These are phyloP conservation scores for Merodon equestris DNA, from an alignment of 2,888 invertebrate species.

Conservation along the genomic window DNA sequence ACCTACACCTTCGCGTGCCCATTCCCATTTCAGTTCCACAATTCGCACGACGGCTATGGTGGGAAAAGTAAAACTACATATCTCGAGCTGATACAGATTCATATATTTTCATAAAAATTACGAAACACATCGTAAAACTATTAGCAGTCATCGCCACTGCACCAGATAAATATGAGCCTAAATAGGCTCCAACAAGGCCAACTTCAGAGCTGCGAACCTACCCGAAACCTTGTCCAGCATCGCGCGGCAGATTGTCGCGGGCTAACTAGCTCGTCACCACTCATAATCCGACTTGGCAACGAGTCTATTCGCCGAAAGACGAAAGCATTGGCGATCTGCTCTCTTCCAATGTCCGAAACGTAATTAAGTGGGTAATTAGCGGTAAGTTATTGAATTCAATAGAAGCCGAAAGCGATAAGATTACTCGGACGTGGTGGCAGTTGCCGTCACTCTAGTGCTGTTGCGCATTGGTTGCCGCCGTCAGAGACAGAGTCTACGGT, in stretches of 20 bases:
- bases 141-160: constrained; percentile 35
- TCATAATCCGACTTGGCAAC: constrained; percentile 55
- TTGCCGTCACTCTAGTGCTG: not conserved
- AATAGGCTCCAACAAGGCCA: constrained; percentile 19
- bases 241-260: no score
- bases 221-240: no score
- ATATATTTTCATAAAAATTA: constrained; percentile 51
- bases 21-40: no score
- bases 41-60: constrained; percentile 24
- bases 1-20: constrained; percentile 18
- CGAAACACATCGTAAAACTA: constrained; percentile 38
- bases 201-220: no score
- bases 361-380: constrained; percentile 66
- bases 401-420: constrained; percentile 61
- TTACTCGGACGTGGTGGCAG: constrained; percentile 23
- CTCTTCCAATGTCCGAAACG: constrained; percentile 11
- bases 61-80: constrained; percentile 38
- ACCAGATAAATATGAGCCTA: constrained; percentile 46
- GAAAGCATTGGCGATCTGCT: constrained; percentile 7
- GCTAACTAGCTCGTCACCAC: constrained; percentile 53
- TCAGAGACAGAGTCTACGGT: not conserved
- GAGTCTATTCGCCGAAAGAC: constrained; percentile 35
- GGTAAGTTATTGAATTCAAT: constrained; percentile 67
- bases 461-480: no score
- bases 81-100: no score